Evolutionary conservation across 2,113 vertebrate genomes (phyloP), one percentile per base, ranked within the genome.

Genomic region (Fulmarus glacialis): DNA sequence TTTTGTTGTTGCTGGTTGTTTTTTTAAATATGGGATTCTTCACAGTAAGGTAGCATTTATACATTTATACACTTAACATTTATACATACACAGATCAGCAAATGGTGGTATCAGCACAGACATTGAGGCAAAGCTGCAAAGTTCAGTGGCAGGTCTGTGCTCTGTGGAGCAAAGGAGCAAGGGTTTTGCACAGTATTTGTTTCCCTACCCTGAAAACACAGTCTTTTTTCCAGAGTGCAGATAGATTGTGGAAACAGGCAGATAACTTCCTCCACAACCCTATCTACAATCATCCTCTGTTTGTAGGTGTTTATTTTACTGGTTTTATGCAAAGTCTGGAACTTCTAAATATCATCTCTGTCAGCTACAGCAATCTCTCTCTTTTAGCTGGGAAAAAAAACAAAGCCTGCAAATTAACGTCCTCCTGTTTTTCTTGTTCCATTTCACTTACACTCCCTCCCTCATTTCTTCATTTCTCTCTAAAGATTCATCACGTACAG

Each of bases 401-500:
- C 5, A 24, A 43, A 67, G 2, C 11, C 18, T 77, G 45, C 21
- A 82, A 94, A 93, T 90, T 62, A 92, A 50, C 53, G 93, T 94
- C 38, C 82, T 95, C 45, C 38, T 90, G 27, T 95, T 96, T 96
- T 94, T 80, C 84, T 89, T 94, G 48, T 68, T 95, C 82, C 40
- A 43, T 92, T 92, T 95, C 58, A 36, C 42, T 89, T 91, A 9
- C 9, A 27, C 16, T 89, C 50, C 84, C 30, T 78, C 36, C 42
- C 15, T 79, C 32, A 17, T 88, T 95, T 81, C 58, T 93, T 84
- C 26, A 47, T 95, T 82, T 73, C 48, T 93, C 82, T 97, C 67
- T 64, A 45, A 95, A 94, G 84, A 83, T 87, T 72, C 59, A 67
- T 60, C 89, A 81, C 4, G 1, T 67, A 4, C 81, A 62, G 66